phyloP scores from a whole-genome alignment of 1,140 invertebrate genomes.

The Brachionus calyciflorus region DNA sequence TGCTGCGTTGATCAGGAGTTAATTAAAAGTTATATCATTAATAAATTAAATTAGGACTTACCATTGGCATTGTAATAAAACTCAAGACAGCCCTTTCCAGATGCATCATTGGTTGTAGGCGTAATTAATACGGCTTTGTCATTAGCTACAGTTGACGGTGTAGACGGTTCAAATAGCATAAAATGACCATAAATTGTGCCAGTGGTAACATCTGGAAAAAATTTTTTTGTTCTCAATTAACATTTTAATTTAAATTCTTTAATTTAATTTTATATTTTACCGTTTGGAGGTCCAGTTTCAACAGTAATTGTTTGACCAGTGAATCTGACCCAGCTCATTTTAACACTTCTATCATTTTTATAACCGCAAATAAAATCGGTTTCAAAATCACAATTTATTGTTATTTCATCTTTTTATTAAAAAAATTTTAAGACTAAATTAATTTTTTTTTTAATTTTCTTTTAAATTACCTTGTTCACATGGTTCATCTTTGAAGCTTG shows the following conservation, averaged over 20 bases:
- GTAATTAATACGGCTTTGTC: slow-evolving; percentile 11
- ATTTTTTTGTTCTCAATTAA: background rate
- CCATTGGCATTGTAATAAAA: slow-evolving; percentile 65
- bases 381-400: slow-evolving; percentile 70
- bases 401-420: background rate
- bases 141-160: background rate
- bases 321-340: slow-evolving; percentile 69
- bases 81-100: slow-evolving; percentile 51
- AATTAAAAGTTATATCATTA: too few relatives aligned
- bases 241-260: too few relatives aligned
- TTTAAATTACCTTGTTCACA: background rate
- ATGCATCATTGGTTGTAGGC: background rate
- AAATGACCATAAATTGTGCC: slow-evolving; percentile 4
- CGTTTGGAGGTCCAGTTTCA: slow-evolving; percentile 31
- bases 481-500: slow-evolving; percentile 11
- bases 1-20: too few relatives aligned
- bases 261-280: background rate
- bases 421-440: slow-evolving; percentile 38
- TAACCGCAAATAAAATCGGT: slow-evolving; percentile 68
- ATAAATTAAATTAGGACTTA: too few relatives aligned
- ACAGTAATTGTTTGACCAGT: slow-evolving; percentile 16
- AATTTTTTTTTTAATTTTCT: background rate
- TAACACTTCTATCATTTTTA: slow-evolving; percentile 70
- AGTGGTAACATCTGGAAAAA: background rate
- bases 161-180: slow-evolving; percentile 28